Base-by-base conservation (phyloP, 1,140 invertebrate genomes). In the Cryptotermes secundus region DNA sequence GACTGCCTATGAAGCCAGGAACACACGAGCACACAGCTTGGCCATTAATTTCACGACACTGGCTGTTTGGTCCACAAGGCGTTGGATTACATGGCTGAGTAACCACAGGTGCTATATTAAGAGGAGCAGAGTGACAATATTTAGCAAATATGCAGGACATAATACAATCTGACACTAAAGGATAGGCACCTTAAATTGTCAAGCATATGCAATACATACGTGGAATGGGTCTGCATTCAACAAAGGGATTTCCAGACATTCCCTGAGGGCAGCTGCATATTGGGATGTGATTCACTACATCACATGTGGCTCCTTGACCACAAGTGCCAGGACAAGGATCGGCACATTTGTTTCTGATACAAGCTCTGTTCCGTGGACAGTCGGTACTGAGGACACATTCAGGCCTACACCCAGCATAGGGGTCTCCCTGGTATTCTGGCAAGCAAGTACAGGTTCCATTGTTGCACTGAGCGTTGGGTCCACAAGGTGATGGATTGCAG, bases 241-340 rank as follows among this genome's bases (percentile, higher is more conserved):
- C 90, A 86, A 95, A 94, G 49, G 95, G 93, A 91, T 96, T 94
- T 84, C 95, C 95, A 59, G 92, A 92, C 87, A 92, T 94, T 83
- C 93, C 93, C 49, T 90, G 86, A 38, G 93, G 91, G 87, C 95
- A 96, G 84, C 91, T 92, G 86, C 95, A 96, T 86, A 93, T 93
- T 22, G 95, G 94, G 38, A 93, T 92, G 87, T 96, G 95, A 87
- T 95, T 95, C 82, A 93, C 91, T 2, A 95, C 93, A 38, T 91
- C 90, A 87, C 95, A 96, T 83, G 92, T 88, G 31, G 95, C 94
- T 87, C 93, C 93, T 83, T 92, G 90, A 0, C 95, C 95, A 89
- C 95, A 96, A 34, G 92, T 92, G 83, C 93, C 93, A 34, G 91
- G 90, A 88, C 95, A 96, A 34, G 95, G 95, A 89, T 96, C 94